These are phyloP conservation scores for Andricus curvator DNA, from an alignment of 2,888 invertebrate species.

Conservation along the genomic window DNA sequence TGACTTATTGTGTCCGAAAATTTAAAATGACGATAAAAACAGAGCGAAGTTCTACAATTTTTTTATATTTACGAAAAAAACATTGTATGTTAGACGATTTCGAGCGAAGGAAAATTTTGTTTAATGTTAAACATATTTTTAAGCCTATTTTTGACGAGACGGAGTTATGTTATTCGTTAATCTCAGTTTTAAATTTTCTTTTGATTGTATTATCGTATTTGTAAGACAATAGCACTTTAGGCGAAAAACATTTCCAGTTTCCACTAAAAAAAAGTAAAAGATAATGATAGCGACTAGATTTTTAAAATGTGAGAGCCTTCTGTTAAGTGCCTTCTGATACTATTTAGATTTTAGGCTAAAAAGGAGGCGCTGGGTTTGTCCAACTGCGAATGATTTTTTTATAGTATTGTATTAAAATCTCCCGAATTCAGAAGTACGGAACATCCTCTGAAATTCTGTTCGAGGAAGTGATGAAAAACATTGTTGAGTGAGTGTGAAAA, in stretches of 20 bases:
- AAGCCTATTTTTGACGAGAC: not conserved
- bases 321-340: slow-evolving; percentile 78
- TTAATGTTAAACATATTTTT: slow-evolving; percentile 18
- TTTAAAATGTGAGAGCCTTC: slow-evolving; percentile 71
- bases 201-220: slow-evolving; percentile 27
- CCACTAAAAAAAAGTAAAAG: not conserved
- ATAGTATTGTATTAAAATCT: slow-evolving; percentile 69
- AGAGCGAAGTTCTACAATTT: not conserved
- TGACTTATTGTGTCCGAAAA: not conserved
- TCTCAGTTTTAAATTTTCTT: slow-evolving; percentile 29
- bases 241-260: slow-evolving; percentile 34
- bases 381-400: slow-evolving; percentile 71
- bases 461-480: not conserved
- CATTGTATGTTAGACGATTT: slow-evolving; percentile 1
- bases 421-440: slow-evolving; percentile 55
- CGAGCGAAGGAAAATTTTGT: slow-evolving; percentile 12
- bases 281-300: slow-evolving; percentile 6
- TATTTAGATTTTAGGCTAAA: slow-evolving; percentile 75
- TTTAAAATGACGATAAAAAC: not conserved
- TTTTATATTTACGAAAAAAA: not conserved
- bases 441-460: slow-evolving; percentile 26
- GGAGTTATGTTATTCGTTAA: slow-evolving; percentile 31
- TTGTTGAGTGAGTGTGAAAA: not conserved
- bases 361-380: slow-evolving; percentile 76
- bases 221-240: slow-evolving; percentile 7